Conservation (phyloP, 2,113 vertebrate genomes). For the Gracilinanus agilis region DNA sequence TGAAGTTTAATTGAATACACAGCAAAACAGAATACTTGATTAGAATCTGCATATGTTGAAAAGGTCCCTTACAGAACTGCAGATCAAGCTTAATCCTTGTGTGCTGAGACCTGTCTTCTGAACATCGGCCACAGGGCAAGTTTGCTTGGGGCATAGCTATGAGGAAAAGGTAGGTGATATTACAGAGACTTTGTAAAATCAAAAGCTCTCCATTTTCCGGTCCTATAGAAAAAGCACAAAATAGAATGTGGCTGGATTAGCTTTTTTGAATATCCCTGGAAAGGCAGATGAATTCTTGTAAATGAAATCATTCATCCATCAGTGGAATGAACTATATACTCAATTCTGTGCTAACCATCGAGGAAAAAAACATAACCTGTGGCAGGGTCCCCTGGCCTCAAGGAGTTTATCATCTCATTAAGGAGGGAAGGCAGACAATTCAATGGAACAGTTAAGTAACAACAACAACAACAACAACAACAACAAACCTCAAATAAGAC, state of each 20-base stretch:
- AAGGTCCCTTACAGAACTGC: not conserved
- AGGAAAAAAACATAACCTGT: not conserved
- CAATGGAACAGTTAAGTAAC: constrained; percentile 10
- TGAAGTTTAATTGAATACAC: not conserved
- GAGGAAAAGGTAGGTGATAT: not conserved
- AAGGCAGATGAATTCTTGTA: not conserved
- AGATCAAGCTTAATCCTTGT: not conserved
- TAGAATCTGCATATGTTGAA: not conserved
- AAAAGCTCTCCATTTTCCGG: not conserved
- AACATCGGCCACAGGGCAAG: not conserved
- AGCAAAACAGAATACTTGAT: not conserved
- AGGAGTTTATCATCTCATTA: constrained; percentile 11
- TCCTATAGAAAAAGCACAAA: not conserved
- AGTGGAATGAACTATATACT: not conserved
- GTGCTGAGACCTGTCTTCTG: not conserved
- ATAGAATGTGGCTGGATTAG: not conserved
- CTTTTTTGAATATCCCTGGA: not conserved
- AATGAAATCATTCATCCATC: not conserved
- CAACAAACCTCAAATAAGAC: not conserved
- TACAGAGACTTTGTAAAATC: not conserved
- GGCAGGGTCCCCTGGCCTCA: not conserved
- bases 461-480: constrained; percentile 25
- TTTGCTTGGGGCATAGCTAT: not conserved
- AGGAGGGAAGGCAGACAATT: not conserved
- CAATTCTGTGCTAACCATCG: not conserved